Base-by-base conservation (phyloP, 64 coral and sea anemone species). In the Montipora cactus region DNA sequence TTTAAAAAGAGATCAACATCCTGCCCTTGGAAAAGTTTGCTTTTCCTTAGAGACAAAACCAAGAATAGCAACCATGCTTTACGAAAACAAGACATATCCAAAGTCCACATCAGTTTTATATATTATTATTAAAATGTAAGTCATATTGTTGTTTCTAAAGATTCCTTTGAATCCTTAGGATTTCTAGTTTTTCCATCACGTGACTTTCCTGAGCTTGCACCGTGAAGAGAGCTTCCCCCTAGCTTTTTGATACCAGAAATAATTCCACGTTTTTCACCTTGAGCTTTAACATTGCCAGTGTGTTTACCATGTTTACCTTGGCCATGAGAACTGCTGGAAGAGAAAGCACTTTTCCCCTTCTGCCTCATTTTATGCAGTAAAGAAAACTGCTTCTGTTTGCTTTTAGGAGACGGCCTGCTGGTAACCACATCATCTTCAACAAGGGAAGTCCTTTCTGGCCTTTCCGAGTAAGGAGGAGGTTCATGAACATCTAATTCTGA, bases 401-500 rank as follows among this genome's bases (percentile, higher is more conserved):
- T 9, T 25, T 87, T 92, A 28, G 93, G 84, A 58, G 89, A 81
- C 7, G 96, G 90, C 53, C 78, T 87, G 15, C 62, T 77, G 14
- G 90, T 81, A 51, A 91, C 84, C 47, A 97, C 88, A 89, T 97
- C 96, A 89, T 97, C 93, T 11, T 88, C 81, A 11, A 97, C 96
- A 77, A 92, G 78, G 20, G 83, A 80, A 44, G 59, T 92, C 46
- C 78, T 68, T 2, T 92, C 84, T 64, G 89, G 89, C 49, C 66
- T 94, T 72, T 97, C 92, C 51, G 96, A 81, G 25, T 94, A 95
- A 9, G 96, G 96, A 15, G 92, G 96, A 8, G 96, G 96, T 72
- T 79, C 78, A 37, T 77, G 62, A 44, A 90, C 85, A 64, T 89
- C 88, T 55, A 90, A 67, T 92, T 92, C 80, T 62, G 92, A 88